phyloP scores from a whole-genome alignment of 2,888 invertebrate species.

The Drosophila trichaetosa region DNA sequence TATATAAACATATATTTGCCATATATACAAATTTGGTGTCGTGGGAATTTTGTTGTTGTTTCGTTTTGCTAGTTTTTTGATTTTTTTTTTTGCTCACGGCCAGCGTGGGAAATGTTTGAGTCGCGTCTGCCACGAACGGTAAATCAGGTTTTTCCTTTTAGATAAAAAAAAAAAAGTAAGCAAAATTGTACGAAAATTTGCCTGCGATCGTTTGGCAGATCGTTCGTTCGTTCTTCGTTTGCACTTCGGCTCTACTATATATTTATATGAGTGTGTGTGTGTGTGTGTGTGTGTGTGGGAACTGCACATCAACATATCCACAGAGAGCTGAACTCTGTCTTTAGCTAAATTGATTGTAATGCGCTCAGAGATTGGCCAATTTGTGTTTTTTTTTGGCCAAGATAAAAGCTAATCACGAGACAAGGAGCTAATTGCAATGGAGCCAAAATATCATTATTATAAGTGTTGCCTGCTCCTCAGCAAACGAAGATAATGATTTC shows the following conservation, averaged over 20 bases:
- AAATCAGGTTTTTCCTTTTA: constrained; percentile 80
- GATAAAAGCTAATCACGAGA: constrained; percentile 27
- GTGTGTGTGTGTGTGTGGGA: constrained; percentile 12
- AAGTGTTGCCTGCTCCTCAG: neutral
- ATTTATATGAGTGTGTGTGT: neutral
- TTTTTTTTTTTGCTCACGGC: constrained; percentile 57
- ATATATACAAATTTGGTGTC: constrained; percentile 82
- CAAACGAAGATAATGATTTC: neutral
- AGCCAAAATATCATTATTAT: constrained; percentile 6
- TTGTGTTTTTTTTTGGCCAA: constrained; percentile 28
- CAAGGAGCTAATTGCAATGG: constrained; percentile 42
- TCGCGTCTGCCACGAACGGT: constrained; percentile 66
- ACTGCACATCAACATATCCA: constrained; percentile 12
- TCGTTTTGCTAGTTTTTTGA: constrained; percentile 39
- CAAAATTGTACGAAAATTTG: constrained; percentile 69
- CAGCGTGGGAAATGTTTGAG: constrained; percentile 77
- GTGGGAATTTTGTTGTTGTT: constrained; percentile 73
- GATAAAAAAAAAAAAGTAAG: constrained; percentile 41
- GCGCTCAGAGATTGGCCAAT: constrained; percentile 43
- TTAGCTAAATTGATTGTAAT: constrained; percentile 22
- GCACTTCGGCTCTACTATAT: constrained; percentile 14
- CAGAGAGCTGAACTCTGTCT: constrained; percentile 19
- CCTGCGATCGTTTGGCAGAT: constrained; percentile 69
- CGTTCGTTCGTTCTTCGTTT: constrained; percentile 34
- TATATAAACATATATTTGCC: constrained; percentile 38